Evolutionary conservation across 2,797 vertebrate species (phyloP).

Genomic region (Astyanax mexicanus): DNA sequence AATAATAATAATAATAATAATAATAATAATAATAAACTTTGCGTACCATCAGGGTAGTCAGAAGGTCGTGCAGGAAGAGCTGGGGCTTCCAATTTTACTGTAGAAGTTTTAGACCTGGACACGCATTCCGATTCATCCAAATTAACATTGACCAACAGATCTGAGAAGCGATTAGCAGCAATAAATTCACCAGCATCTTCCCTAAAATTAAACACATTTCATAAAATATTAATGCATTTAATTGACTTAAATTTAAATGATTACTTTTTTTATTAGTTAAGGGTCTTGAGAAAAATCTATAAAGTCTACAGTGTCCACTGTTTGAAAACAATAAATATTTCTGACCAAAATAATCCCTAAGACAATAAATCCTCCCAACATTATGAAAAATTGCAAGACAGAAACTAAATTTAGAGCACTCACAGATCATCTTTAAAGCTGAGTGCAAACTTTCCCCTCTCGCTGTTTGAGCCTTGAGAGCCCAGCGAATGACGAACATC

Average conservation of each 20-base stretch:
- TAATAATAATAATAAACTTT: no score
- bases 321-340: no score
- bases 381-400: background rate
- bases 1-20: no score
- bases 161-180: slow-evolving; percentile 74
- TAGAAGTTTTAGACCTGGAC: slow-evolving; percentile 51
- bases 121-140: slow-evolving; percentile 69
- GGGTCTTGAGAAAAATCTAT: background rate
- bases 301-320: no score
- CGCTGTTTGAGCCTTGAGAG: slow-evolving; percentile 65
- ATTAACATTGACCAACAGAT: slow-evolving; percentile 72
- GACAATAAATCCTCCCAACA: background rate
- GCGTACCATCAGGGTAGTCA: slow-evolving; percentile 44
- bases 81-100: background rate
- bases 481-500: slow-evolving; percentile 67
- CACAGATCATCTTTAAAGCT: slow-evolving; percentile 87
- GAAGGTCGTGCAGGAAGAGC: slow-evolving; percentile 13
- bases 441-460: slow-evolving; percentile 78
- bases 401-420: slow-evolving; percentile 66
- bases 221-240: background rate
- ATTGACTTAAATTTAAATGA: no score
- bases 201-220: slow-evolving; percentile 58
- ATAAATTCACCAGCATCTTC: slow-evolving; percentile 75
- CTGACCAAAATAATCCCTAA: background rate
- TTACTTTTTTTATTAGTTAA: background rate